Evolutionary conservation across 2,797 vertebrate genomes (phyloP), one percentile per base, ranked within the genome.

Genomic region (Poecilia velifera): DNA sequence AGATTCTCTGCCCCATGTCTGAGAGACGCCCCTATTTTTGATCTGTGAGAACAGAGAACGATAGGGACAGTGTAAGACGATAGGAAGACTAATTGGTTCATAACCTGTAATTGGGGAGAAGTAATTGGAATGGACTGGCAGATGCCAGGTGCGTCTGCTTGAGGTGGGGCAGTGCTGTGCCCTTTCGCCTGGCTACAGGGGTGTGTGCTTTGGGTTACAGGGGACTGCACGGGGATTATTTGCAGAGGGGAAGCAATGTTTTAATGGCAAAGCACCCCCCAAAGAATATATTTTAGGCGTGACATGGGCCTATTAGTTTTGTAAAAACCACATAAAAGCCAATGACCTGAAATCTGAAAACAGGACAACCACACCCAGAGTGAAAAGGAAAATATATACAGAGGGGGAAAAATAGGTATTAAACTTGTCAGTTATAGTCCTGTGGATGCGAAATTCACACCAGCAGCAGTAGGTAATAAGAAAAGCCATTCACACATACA

Each of bases 51-150:
- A 85, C 84, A 84, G 89, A 82, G 84, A 86, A 90, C 77, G 83
- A 80, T 78, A 83, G 84, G 86, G 92, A 77, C 92, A 87, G 82
- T 88, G 96, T 95, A 96, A 97, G 96, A 95, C 25, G 94, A 97
- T 95, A 96, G 94, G 92, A 85, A 76, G 79, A 79, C 94, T 95
- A 96, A 97, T 97, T 96, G 96, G 95, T 89, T 84, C 95, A 90
- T 75, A 87, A 92, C 93, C 90, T 93, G 92, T 93, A 96, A 96
- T 91, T 93, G 95, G 92, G 88, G 90, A 92, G 84, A 92, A 94
- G 95, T 95, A 95, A 96, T 95, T 92, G 85, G 74, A 92, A 90
- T 92, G 93, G 93, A 95, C 94, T 94, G 84, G 62, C 84, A 92
- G 92, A 87, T 96, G 95, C 94, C 93, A 96, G 95, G 94, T 95